These are phyloP conservation scores for Microplitis manilae DNA, from an alignment of 2,888 invertebrate species.

Conservation along the genomic window DNA sequence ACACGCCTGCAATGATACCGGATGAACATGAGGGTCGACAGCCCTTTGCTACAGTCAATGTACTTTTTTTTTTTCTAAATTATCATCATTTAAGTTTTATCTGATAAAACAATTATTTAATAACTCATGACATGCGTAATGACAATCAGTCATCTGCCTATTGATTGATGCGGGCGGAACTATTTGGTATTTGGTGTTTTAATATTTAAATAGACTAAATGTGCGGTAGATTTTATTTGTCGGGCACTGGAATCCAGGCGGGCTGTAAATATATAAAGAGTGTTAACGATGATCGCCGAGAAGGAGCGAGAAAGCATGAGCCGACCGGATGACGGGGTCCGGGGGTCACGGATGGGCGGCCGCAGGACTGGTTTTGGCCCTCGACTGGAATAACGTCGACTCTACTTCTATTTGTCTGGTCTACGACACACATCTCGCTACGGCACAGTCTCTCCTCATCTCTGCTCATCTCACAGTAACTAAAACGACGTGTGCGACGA, in stretches of 20 bases:
- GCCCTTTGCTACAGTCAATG: conserved; percentile 9
- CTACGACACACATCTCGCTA: conserved; percentile 23
- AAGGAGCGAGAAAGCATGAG: conserved; percentile 48
- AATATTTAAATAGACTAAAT: too few species aligned
- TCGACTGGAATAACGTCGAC: conserved; percentile 33
- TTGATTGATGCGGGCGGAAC: too few species aligned
- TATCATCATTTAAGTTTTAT: not conserved
- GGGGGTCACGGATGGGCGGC: conserved; percentile 69
- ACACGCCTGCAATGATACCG: conserved; percentile 32
- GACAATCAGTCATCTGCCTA: too few species aligned
- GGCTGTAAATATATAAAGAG: too few species aligned
- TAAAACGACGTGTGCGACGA: conserved; percentile 17
- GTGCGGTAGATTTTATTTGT: not conserved
- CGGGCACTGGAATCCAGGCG: too few species aligned
- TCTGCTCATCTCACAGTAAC: conserved; percentile 10
- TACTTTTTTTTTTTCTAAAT: conserved; percentile 3
- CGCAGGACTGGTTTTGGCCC: conserved; percentile 69
- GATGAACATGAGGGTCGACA: conserved; percentile 28
- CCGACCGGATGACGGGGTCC: conserved; percentile 68
- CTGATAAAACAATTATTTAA: not conserved
- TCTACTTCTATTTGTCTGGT: conserved; percentile 36
- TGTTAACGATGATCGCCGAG: too few species aligned
- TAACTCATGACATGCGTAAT: too few species aligned
- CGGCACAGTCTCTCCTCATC: conserved; percentile 21
- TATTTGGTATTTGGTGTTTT: too few species aligned